Evolutionary conservation across 1,140 invertebrate species (phyloP).

Genomic region (Drosophila sproati): DNA sequence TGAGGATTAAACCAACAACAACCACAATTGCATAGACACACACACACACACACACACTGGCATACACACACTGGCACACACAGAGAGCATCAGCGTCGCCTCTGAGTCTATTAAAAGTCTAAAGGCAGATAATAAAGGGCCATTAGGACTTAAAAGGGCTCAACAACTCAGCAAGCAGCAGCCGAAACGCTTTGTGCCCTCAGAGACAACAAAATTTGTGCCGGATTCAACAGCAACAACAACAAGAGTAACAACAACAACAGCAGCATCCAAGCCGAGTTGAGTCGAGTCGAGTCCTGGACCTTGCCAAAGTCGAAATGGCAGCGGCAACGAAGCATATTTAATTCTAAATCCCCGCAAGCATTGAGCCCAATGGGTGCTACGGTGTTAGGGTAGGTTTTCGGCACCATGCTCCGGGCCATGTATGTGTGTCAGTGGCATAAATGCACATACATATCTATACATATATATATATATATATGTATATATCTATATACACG

Average conservation of each 20-base stretch:
- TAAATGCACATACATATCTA: slow-evolving; percentile 27
- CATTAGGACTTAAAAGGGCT: slow-evolving; percentile 84
- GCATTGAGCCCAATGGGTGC: slow-evolving; percentile 45
- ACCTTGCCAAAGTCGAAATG: slow-evolving; percentile 80
- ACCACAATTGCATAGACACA: slow-evolving; percentile 33
- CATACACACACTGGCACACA: slow-evolving; percentile 33
- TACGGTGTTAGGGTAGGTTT: slow-evolving; percentile 75
- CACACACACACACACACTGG: slow-evolving; percentile 14
- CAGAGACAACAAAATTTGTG: slow-evolving; percentile 54
- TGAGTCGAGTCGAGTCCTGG: slow-evolving; percentile 38
- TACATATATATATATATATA: slow-evolving; percentile 3
- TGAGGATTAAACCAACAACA: slow-evolving; percentile 78
- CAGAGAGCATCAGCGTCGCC: slow-evolving; percentile 45
- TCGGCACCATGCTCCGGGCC: slow-evolving; percentile 43
- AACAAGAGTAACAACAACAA: slow-evolving; percentile 2
- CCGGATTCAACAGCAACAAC: slow-evolving; percentile 58
- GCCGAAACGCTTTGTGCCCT: slow-evolving; percentile 47
- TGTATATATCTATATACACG: not conserved
- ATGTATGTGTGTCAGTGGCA: slow-evolving; percentile 71
- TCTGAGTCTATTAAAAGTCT: slow-evolving; percentile 84
- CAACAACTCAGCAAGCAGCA: slow-evolving; percentile 64
- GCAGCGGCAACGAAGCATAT: slow-evolving; percentile 82
- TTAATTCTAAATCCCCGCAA: slow-evolving; percentile 81
- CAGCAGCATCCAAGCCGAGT: slow-evolving; percentile 22
- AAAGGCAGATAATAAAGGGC: slow-evolving; percentile 84